These are phyloP conservation scores for Caenorhabditis virilis DNA, from an alignment of 2,888 invertebrate species.

Conservation along the genomic window DNA sequence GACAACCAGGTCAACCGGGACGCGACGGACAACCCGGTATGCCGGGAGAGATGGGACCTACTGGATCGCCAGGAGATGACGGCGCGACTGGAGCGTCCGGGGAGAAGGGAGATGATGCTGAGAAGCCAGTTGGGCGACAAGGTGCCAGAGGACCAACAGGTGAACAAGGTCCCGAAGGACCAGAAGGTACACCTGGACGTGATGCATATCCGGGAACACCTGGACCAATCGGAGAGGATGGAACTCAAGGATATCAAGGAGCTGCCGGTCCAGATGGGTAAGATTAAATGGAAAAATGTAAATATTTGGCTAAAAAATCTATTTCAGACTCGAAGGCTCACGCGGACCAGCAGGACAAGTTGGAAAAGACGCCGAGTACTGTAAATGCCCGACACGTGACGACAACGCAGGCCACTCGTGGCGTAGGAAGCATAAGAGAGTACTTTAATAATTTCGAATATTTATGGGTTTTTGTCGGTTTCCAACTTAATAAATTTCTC, in stretches of 20 bases:
- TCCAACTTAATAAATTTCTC: slow-evolving; percentile 13
- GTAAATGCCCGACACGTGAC: slow-evolving; percentile 57
- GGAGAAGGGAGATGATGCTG: slow-evolving; percentile 60
- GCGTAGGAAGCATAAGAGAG: slow-evolving; percentile 32
- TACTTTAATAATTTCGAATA: too few relatives aligned
- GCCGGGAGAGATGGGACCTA: slow-evolving; percentile 55
- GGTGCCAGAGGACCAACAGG: slow-evolving; percentile 57
- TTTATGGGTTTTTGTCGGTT: too few relatives aligned
- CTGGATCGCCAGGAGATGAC: slow-evolving; percentile 52
- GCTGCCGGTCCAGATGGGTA: slow-evolving; percentile 53
- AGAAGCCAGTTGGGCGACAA: slow-evolving; percentile 61
- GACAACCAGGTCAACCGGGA: slow-evolving; percentile 53
- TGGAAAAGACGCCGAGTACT: slow-evolving; percentile 58
- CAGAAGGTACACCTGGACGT: slow-evolving; percentile 39
- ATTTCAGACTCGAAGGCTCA: slow-evolving; percentile 37
- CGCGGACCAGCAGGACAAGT: slow-evolving; percentile 41
- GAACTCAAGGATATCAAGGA: slow-evolving; percentile 55
- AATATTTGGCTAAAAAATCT: not conserved
- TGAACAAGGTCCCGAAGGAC: slow-evolving; percentile 49
- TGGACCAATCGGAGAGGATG: slow-evolving; percentile 56
- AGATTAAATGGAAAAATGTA: slow-evolving; percentile 5
- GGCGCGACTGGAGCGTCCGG: slow-evolving; percentile 57
- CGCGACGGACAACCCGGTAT: slow-evolving; percentile 52
- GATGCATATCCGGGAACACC: slow-evolving; percentile 42
- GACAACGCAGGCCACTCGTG: slow-evolving; percentile 15